Conservation (phyloP, 2,888 invertebrate species). For the Rhingia campestris region DNA sequence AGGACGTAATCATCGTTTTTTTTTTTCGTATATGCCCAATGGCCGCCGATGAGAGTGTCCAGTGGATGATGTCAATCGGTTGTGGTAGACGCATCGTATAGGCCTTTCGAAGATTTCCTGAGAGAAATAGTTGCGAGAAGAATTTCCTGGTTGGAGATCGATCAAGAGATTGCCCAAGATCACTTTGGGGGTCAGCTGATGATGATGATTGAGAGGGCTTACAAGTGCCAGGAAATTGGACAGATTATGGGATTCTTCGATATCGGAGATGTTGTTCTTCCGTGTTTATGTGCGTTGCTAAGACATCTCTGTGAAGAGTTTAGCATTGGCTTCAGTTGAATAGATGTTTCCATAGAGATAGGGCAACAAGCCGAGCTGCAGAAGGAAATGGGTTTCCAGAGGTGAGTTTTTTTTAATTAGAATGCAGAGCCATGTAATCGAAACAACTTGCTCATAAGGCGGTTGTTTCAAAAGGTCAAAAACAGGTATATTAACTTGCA, state of each 20-base stretch:
- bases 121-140: conserved; percentile 41
- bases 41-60: conserved; percentile 45
- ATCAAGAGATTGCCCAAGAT: conserved; percentile 40
- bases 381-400: no score
- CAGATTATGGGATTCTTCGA: background rate
- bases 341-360: no score
- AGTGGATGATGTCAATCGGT: conserved; percentile 56
- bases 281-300: background rate
- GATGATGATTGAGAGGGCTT: conserved; percentile 6
- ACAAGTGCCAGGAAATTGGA: conserved; percentile 1
- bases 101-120: conserved; percentile 56
- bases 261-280: background rate
- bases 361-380: no score
- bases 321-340: background rate
- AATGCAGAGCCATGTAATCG: no score
- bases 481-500: no score
- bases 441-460: no score
- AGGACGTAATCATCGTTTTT: conserved; percentile 46
- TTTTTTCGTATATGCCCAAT: background rate
- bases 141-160: conserved; percentile 62
- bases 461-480: no score
- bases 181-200: conserved; percentile 27
- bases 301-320: background rate
- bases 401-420: no score
- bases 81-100: conserved; percentile 46